These are phyloP conservation scores for Toxostoma redivivum DNA, from an alignment of 2,113 vertebrate species.

Conservation along the genomic window DNA sequence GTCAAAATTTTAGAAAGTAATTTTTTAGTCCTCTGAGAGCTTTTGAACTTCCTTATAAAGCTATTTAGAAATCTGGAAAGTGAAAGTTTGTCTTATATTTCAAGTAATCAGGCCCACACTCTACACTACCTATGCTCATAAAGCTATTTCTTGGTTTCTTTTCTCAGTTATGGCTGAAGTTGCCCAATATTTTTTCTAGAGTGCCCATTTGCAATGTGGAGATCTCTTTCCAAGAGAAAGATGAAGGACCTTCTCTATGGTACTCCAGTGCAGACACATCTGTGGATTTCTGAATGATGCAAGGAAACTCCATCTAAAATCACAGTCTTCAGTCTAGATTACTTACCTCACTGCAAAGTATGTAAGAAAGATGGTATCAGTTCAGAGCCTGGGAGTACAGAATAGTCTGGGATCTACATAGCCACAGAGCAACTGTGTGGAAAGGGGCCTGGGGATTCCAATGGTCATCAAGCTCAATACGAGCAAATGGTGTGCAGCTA, in stretches of 20 bases:
- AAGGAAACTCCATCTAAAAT: neutral
- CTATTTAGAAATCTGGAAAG: neutral
- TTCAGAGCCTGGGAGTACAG: neutral
- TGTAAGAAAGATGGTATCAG: neutral
- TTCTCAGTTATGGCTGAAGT: neutral
- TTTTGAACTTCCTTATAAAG: neutral
- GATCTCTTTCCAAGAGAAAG: neutral
- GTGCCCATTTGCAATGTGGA: neutral
- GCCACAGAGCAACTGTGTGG: neutral
- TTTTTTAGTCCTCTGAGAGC: neutral
- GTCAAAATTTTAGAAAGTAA: accelerated
- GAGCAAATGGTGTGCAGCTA: neutral
- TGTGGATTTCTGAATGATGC: neutral
- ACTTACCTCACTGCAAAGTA: neutral
- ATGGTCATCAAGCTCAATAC: too few relatives aligned
- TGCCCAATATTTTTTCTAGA: neutral
- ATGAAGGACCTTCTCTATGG: neutral
- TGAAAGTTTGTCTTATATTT: neutral
- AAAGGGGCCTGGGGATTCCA: neutral
- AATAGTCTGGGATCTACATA: neutral
- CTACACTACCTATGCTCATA: neutral
- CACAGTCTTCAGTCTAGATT: neutral
- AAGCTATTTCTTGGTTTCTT: neutral
- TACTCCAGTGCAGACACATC: neutral
- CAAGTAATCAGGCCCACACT: neutral